A percentile compares a stretch with the other conserved stretches of the same genome.
phyloP scores from a whole-genome alignment of 2,888 invertebrate genomes.

The Sphinx pinastri region DNA sequence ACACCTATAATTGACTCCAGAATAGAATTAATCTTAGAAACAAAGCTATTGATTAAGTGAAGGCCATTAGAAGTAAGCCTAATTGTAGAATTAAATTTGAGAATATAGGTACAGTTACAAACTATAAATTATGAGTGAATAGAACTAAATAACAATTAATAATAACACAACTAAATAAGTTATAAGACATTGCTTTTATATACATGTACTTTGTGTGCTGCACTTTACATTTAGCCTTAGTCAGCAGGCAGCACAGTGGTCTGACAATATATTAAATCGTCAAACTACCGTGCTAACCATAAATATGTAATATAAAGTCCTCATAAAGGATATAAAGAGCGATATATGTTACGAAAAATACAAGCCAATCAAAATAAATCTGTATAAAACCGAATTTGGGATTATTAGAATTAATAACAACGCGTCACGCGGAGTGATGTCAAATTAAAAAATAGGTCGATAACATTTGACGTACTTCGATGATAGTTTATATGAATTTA shows the following conservation, averaged over 20 bases:
- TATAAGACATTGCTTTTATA: not conserved
- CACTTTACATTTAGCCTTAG: conserved; percentile 29
- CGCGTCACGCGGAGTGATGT: conserved; percentile 80
- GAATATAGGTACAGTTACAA: too few species aligned
- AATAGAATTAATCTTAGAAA: not conserved
- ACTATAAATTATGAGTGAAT: too few species aligned
- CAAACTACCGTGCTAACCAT: not conserved
- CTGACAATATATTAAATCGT: too few species aligned
- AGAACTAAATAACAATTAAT: too few species aligned
- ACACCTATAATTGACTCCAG: too few species aligned
- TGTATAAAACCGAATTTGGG: not conserved
- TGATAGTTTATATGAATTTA: conserved; percentile 5
- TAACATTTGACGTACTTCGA: conserved; percentile 35
- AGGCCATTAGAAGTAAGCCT: not conserved
- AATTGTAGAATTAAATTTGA: not conserved
- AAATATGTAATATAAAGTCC: not conserved
- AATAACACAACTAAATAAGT: too few species aligned
- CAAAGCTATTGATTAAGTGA: not conserved
- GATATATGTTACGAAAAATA: not conserved
- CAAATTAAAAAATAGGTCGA: conserved; percentile 76
- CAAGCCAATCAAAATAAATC: not conserved
- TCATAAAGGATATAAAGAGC: not conserved
- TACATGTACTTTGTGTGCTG: conserved; percentile 16
- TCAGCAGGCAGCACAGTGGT: conserved; percentile 32
- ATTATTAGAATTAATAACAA: conserved; percentile 53